Percentiles rank a stretch among this genome's conserved stretches.
phyloP scores from a whole-genome alignment of 2,888 invertebrate genomes.

The Amphipyra tragopoginis region DNA sequence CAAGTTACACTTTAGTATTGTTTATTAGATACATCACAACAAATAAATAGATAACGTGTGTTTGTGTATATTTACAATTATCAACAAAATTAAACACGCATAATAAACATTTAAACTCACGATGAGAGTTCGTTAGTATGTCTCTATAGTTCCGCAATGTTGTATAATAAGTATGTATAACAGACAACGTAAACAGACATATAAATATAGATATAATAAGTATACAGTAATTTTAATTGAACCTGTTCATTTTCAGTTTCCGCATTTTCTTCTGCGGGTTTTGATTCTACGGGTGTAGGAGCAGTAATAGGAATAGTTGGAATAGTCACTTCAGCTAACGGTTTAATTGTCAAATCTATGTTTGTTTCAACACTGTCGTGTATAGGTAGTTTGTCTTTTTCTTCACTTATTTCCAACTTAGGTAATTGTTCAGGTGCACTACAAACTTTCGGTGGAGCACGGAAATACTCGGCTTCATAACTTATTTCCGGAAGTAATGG shows the following conservation, averaged over 20 bases:
- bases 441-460: conserved; percentile 57
- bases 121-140: conserved; percentile 61
- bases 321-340: conserved; percentile 45
- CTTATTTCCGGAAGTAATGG: conserved; percentile 72
- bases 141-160: conserved; percentile 73
- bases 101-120: conserved; percentile 68
- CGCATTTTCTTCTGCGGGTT: conserved; percentile 67
- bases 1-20: not conserved
- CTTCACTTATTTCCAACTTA: conserved; percentile 38
- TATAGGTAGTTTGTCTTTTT: conserved; percentile 30
- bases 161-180: conserved; percentile 80
- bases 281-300: conserved; percentile 49
- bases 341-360: conserved; percentile 53
- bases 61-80: conserved; percentile 47
- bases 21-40: conserved; percentile 28
- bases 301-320: conserved; percentile 28
- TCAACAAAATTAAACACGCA: conserved; percentile 38
- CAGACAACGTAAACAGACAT: conserved; percentile 80
- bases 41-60: conserved; percentile 31
- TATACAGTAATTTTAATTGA: conserved; percentile 84
- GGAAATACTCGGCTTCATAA: conserved; percentile 75
- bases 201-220: conserved; percentile 82
- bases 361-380: conserved; percentile 42
- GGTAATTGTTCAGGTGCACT: conserved; percentile 50
- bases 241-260: conserved; percentile 80